These are phyloP conservation scores for Gallirallus australis DNA, from an alignment of 2,797 vertebrate species.

Conservation along the genomic window DNA sequence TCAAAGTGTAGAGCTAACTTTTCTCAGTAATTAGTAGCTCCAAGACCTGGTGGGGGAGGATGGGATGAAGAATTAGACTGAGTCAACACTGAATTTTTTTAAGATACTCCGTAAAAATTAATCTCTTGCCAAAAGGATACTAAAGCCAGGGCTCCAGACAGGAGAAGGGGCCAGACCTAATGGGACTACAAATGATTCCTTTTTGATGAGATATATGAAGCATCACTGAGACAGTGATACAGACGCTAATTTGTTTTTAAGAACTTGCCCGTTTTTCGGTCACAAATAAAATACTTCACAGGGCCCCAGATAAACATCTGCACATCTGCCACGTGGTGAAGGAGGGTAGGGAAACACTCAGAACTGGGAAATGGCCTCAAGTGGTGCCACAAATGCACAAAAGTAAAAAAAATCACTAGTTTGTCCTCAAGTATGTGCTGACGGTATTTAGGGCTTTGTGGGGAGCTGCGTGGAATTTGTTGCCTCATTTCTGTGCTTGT, in stretches of 20 bases:
- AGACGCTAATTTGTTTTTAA: background rate
- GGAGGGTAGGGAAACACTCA: no score
- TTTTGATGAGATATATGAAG: background rate
- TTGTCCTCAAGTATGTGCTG: accelerated
- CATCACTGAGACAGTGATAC: background rate
- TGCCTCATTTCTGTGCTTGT: background rate
- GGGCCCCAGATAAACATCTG: background rate
- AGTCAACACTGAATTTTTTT: constrained; percentile 20
- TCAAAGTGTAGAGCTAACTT: constrained; percentile 12
- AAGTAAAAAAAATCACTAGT: background rate
- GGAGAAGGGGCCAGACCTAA: background rate
- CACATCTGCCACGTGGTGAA: background rate
- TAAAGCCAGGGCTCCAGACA: background rate
- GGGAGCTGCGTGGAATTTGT: background rate
- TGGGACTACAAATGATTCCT: background rate
- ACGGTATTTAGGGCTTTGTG: background rate
- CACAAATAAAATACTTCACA: background rate
- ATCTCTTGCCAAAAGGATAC: background rate
- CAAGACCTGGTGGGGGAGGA: background rate
- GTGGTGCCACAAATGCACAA: background rate
- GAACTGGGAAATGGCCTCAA: no score
- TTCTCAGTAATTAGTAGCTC: constrained; percentile 27
- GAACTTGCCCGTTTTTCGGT: background rate
- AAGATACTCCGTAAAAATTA: background rate
- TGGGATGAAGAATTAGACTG: constrained; percentile 11